Percentiles rank a stretch among this genome's conserved stretches.
Evolutionary conservation across 2,888 invertebrate species (phyloP).

Genomic region (Entomobrya proxima): DNA sequence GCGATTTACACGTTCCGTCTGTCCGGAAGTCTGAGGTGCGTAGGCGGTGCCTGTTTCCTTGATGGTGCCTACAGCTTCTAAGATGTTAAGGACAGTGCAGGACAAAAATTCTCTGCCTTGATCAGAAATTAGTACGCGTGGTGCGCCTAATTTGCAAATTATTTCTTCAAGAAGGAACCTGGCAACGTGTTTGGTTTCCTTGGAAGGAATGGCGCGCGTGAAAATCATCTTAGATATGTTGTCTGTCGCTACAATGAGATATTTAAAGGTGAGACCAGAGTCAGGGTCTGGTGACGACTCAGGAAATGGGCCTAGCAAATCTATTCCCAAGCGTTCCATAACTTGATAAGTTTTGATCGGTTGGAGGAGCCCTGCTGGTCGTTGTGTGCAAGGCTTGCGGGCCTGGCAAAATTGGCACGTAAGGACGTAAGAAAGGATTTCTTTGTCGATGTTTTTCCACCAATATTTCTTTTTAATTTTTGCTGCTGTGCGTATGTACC

Average conservation of each 20-base stretch:
- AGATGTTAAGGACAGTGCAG: too few relatives aligned
- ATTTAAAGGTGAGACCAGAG: conserved; percentile 18
- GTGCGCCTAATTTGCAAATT: conserved; percentile 59
- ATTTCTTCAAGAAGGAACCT: conserved; percentile 61
- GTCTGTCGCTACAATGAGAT: conserved; percentile 59
- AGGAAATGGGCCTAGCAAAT: conserved; percentile 63
- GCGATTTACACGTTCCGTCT: too few relatives aligned
- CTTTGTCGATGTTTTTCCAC: conserved; percentile 58
- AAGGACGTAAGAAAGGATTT: conserved; percentile 46
- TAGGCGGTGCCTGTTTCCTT: too few relatives aligned
- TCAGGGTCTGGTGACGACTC: background rate
- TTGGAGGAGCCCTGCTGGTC: conserved; percentile 52
- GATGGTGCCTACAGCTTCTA: too few relatives aligned
- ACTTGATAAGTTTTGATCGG: conserved; percentile 45
- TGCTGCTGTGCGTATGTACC: conserved; percentile 42
- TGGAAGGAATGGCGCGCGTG: conserved; percentile 43
- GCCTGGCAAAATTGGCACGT: conserved; percentile 58
- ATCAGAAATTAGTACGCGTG: conserved; percentile 60
- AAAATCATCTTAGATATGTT: too few relatives aligned
- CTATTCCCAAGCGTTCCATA: conserved; percentile 61
- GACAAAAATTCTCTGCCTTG: conserved; percentile 66
- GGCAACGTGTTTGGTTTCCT: conserved; percentile 60
- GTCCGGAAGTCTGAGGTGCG: too few relatives aligned
- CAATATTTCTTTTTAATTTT: conserved; percentile 47
- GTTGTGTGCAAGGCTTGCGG: conserved; percentile 31